Evolutionary conservation across 2,888 invertebrate genomes (phyloP).

Genomic region (Peribatodes rhomboidaria): DNA sequence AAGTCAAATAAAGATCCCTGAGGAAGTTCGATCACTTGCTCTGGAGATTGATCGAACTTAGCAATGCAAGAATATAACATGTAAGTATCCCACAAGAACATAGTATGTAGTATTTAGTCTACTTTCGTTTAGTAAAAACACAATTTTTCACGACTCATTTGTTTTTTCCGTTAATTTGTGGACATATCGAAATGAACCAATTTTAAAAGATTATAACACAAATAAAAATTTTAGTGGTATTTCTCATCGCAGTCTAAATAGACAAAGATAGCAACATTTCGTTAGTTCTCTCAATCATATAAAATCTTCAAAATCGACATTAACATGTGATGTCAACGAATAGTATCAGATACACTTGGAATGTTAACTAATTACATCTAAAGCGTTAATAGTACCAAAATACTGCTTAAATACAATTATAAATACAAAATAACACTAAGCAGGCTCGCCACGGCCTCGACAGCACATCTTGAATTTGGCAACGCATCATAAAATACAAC

Average conservation of each 20-base stretch:
- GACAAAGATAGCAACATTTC: neutral
- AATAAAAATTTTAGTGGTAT: neutral
- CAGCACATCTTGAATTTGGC: constrained; percentile 53
- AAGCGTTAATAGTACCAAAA: constrained; percentile 77
- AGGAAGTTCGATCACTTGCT: too few relatives aligned
- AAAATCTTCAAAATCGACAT: neutral
- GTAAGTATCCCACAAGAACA: too few relatives aligned
- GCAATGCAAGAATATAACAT: too few relatives aligned
- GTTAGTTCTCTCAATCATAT: neutral
- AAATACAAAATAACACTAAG: constrained; percentile 64
- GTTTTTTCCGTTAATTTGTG: too few relatives aligned
- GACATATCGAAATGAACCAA: neutral
- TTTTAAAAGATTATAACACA: neutral
- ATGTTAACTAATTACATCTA: constrained; percentile 79
- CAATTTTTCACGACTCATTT: too few relatives aligned
- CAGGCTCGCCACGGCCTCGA: constrained; percentile 31
- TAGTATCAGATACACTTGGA: constrained; percentile 68
- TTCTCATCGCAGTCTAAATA: neutral
- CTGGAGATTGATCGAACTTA: too few relatives aligned
- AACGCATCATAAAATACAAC: constrained; percentile 67
- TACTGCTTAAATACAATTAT: constrained; percentile 78
- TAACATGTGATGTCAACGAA: constrained; percentile 56
- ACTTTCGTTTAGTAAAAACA: too few relatives aligned
- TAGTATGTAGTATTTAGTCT: too few relatives aligned
- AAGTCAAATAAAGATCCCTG: too few relatives aligned